These are phyloP conservation scores for Siniperca scherzeri DNA, from an alignment of 2,797 vertebrate species.

Conservation along the genomic window DNA sequence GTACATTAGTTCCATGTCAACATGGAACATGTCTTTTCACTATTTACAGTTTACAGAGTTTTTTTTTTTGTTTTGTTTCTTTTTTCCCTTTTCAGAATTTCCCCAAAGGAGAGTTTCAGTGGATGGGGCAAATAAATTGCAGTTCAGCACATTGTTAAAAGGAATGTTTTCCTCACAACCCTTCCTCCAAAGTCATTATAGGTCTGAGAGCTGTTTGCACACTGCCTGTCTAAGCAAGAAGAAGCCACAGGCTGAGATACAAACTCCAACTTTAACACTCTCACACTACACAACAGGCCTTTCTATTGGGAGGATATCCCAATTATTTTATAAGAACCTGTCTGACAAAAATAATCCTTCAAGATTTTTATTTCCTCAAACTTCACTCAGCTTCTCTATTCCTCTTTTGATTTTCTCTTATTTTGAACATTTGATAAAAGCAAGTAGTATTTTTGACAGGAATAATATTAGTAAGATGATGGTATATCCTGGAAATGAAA, in stretches of 20 bases:
- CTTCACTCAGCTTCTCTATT: constrained; percentile 22
- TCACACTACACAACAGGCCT: constrained; percentile 34
- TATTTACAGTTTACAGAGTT: constrained; percentile 40
- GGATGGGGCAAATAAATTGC: constrained; percentile 49
- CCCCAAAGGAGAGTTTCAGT: constrained; percentile 43
- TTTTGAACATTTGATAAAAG: constrained; percentile 19
- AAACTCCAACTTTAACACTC: constrained; percentile 24
- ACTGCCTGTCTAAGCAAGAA: constrained; percentile 42
- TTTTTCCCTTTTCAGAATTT: constrained; percentile 26
- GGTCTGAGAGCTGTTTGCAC: constrained; percentile 42
- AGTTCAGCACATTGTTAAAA: constrained; percentile 68
- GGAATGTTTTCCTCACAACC: constrained; percentile 58
- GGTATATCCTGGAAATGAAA: not conserved
- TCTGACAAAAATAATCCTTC: constrained; percentile 30
- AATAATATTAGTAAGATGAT: not conserved
- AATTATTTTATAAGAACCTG: constrained; percentile 57
- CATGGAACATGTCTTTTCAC: constrained; percentile 20
- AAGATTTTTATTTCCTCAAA: constrained; percentile 26
- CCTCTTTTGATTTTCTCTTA: constrained; percentile 16
- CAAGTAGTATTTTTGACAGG: constrained; percentile 10
- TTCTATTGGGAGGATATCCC: constrained; percentile 34
- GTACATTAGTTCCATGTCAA: not conserved
- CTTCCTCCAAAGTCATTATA: constrained; percentile 64
- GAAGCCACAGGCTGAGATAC: constrained; percentile 40
- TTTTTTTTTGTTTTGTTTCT: constrained; percentile 1